A percentile compares a stretch with the other conserved stretches of the same genome.
Conservation (phyloP, 2,888 invertebrate species). For the Diaphora mendica region DNA sequence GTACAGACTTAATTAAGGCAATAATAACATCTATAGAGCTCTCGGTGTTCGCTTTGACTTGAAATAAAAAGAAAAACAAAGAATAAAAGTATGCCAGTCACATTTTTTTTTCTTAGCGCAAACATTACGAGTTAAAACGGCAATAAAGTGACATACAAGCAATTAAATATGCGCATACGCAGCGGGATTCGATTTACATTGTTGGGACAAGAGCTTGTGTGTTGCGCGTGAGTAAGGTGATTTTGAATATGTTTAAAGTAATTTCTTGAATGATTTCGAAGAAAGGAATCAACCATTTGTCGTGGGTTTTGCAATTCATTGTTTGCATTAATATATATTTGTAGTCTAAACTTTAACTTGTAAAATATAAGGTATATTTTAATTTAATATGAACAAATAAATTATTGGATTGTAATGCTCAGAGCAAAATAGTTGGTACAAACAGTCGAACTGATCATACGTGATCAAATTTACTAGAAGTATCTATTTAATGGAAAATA, state of each 20-base stretch:
- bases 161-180: constrained; percentile 49
- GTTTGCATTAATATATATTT: not conserved
- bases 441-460: too few relatives aligned
- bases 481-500: not conserved
- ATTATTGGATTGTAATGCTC: too few relatives aligned
- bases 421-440: too few relatives aligned
- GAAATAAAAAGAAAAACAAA: constrained; percentile 27
- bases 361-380: not conserved
- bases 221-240: constrained; percentile 25
- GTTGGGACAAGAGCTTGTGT: constrained; percentile 37
- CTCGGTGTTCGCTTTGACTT: constrained; percentile 16
- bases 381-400: not conserved
- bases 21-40: constrained; percentile 22
- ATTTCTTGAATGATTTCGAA: not conserved
- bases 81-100: constrained; percentile 28
- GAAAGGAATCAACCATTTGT: not conserved
- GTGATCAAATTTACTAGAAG: not conserved
- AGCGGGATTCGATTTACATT: constrained; percentile 45
- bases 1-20: constrained; percentile 36
- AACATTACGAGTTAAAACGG: constrained; percentile 49
- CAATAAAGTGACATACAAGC: constrained; percentile 52
- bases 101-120: constrained; percentile 30
- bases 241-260: constrained; percentile 30
- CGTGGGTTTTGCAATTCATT: not conserved
- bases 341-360: not conserved